Evolutionary conservation across 2,888 invertebrate species (phyloP), one percentile per base, ranked within the genome.

Genomic region (Augiades crinisus): DNA sequence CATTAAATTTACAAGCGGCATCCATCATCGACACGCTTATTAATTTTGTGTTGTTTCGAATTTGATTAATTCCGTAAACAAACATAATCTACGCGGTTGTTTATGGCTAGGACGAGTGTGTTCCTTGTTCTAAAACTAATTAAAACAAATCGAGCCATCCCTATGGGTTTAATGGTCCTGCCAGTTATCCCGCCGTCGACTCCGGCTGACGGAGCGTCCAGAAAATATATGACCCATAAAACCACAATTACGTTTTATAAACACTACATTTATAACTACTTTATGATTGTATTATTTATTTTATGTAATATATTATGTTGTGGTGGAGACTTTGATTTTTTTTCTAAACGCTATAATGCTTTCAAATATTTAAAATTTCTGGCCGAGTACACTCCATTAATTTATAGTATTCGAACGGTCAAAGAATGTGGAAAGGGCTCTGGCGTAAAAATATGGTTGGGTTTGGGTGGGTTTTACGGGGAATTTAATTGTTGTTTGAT

Each of bases 281-380:
- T 87, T 86, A 86, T 84, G 87, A 88, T 87, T 87, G 82, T 78
- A 82, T 86, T 87, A 88, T 89, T 88, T 86, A 89, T 89, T 88
- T 86, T 86, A 84, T 71, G 85, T 88, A 87, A 89, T 88, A 85
- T 84, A 86, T 88, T 89, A 86, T 72, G 70, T 71, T 80, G 72
- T 52, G 50, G 72, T 76, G 73, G 78, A 79, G 79, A 78, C 73
- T 86, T 82, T 76, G 78, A 74, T 81, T 85, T 87, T 64, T n/a
- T 85, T 85, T 83, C 84, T 85, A 84, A 82, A 75, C 74, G 77
- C 78, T 74, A 63, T 64, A 65, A 69, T 68, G 81, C 86, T 81
- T 86, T 88, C 84, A 86, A 89, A 87, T 88, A 84, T 89, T 89
- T 87, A 84, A 89, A 84, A 88, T 87, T 85, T 78, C 85, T 82